Evolutionary conservation across 2,113 vertebrate genomes (phyloP).

Genomic region (Vicugna pacos): DNA sequence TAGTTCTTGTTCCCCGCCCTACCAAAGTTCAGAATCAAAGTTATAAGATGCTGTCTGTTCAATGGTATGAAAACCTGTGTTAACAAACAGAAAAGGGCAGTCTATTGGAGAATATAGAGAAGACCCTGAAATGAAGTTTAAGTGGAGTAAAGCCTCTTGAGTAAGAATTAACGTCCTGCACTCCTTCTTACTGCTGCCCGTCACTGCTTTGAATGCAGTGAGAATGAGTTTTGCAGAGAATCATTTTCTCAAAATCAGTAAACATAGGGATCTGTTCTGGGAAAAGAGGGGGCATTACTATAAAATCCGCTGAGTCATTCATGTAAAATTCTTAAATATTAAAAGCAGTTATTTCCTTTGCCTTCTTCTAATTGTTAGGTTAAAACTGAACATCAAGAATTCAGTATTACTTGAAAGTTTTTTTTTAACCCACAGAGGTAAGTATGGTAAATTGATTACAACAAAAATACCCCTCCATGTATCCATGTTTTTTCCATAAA

Average conservation of each 20-base stretch:
- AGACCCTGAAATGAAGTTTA: not conserved
- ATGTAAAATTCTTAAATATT: slow-evolving; percentile 42
- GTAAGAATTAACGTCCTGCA: not conserved
- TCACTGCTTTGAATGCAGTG: not conserved
- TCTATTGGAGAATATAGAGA: not conserved
- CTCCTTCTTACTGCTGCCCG: not conserved
- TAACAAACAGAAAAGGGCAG: slow-evolving; percentile 59
- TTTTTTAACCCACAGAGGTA: not conserved
- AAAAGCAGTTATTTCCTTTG: not conserved
- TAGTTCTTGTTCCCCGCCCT: not conserved
- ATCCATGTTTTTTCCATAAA: not conserved
- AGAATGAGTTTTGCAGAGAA: not conserved
- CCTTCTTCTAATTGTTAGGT: not conserved
- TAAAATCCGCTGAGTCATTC: not conserved
- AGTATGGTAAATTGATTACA: not conserved
- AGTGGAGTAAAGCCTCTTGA: not conserved
- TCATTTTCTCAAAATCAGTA: slow-evolving; percentile 30
- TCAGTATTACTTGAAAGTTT: not conserved
- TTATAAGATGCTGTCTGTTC: slow-evolving; percentile 68
- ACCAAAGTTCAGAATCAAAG: slow-evolving; percentile 66
- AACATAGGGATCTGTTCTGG: not conserved
- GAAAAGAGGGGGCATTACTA: not conserved
- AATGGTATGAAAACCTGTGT: slow-evolving; percentile 62
- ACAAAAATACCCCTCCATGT: not conserved
- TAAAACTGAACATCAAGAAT: not conserved